Percentiles rank a stretch among this genome's conserved stretches.
These are phyloP conservation scores for Chloroceryle amazona DNA, from an alignment of 2,797 vertebrate species.

Conservation along the genomic window DNA sequence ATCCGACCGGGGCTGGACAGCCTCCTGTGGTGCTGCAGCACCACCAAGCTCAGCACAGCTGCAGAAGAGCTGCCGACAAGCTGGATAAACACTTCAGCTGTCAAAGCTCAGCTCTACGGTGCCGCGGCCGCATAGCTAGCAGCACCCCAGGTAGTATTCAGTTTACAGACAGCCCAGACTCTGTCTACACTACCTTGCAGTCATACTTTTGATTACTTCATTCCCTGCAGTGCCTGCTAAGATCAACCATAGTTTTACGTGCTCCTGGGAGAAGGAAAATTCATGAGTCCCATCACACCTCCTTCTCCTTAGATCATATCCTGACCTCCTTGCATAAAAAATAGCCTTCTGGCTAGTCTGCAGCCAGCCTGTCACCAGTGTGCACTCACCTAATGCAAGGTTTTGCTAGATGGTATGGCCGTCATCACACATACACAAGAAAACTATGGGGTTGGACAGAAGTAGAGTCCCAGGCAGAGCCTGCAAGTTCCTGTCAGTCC, in stretches of 20 bases:
- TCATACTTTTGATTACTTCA: not conserved
- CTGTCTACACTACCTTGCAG: not conserved
- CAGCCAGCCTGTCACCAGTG: not conserved
- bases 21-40: not conserved
- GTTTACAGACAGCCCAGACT: not conserved
- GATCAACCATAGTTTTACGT: not conserved
- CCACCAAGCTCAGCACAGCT: not conserved
- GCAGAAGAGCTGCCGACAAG: not conserved
- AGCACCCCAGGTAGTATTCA: not conserved
- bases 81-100: not conserved
- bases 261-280: not conserved
- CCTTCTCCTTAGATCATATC: not conserved
- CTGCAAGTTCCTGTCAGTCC: not conserved
- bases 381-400: no score
- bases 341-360: not conserved
- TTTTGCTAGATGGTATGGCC: not conserved
- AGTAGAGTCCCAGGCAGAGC: not conserved
- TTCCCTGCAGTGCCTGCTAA: not conserved
- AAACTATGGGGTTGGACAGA: not conserved
- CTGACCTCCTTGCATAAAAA: not conserved
- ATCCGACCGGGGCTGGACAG: not conserved
- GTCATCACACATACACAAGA: not conserved
- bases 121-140: rapidly evolving
- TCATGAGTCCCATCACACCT: not conserved
- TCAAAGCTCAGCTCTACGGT: not conserved